These are phyloP conservation scores for Cirrhinus mrigala DNA, from an alignment of 2,797 vertebrate genomes.

Conservation along the genomic window DNA sequence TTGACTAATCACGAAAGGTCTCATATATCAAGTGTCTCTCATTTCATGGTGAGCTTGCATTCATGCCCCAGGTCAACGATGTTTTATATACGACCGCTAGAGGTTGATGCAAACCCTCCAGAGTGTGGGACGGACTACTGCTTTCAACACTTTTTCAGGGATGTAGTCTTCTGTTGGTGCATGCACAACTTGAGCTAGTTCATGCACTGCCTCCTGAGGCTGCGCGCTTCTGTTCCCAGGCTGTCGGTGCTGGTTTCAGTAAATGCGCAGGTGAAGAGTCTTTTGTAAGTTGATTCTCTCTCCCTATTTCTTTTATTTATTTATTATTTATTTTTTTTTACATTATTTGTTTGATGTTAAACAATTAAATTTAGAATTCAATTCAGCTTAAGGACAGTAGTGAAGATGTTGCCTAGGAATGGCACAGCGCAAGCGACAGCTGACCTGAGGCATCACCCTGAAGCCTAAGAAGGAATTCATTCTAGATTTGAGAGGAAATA, in stretches of 20 bases:
- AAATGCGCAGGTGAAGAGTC: background rate
- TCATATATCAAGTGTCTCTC: slow-evolving; percentile 99
- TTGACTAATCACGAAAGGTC: slow-evolving; percentile 80
- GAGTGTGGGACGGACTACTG: slow-evolving; percentile 87
- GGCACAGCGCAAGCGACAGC: background rate
- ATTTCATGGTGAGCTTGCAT: slow-evolving; percentile 94
- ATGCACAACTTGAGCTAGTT: slow-evolving; percentile 43
- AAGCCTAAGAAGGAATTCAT: background rate
- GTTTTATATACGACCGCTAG: slow-evolving; percentile 90
- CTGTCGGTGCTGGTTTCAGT: background rate
- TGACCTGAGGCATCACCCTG: slow-evolving; percentile 41
- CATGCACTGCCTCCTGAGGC: slow-evolving; percentile 22
- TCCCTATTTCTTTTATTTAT: background rate
- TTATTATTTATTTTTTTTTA: background rate
- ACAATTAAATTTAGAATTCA: background rate
- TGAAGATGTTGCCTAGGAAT: background rate
- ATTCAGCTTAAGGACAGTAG: background rate
- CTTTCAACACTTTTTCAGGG: slow-evolving; percentile 64
- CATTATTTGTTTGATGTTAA: background rate
- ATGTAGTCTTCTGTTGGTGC: slow-evolving; percentile 61
- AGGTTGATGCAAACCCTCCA: slow-evolving; percentile 90
- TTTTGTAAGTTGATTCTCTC: background rate
- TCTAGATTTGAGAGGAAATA: background rate
- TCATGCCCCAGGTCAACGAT: slow-evolving; percentile 90
- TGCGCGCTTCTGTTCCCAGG: background rate